Evolutionary conservation across 2,113 vertebrate species (phyloP).

Genomic region (Anguilla rostrata): DNA sequence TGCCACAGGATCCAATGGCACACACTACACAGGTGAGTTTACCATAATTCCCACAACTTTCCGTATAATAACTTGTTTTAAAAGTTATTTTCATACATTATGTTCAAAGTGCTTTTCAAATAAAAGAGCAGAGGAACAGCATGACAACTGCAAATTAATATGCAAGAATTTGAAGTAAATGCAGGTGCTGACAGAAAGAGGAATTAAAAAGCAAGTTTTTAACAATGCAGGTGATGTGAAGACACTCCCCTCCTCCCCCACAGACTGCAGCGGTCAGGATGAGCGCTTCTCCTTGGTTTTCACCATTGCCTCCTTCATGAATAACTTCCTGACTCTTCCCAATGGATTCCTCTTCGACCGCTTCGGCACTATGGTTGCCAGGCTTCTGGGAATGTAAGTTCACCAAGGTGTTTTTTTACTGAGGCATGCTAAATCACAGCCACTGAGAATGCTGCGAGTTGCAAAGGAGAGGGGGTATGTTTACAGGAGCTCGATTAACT

Average conservation of each 20-base stretch:
- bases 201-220: no score
- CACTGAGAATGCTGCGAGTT: background rate
- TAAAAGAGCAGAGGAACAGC: no score
- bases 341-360: constrained; percentile 81
- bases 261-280: constrained; percentile 80
- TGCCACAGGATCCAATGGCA: constrained; percentile 49
- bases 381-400: constrained; percentile 83
- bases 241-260: background rate
- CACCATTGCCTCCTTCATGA: constrained; percentile 87
- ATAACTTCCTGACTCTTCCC: constrained; percentile 84
- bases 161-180: no score
- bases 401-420: background rate
- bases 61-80: background rate
- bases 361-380: constrained; percentile 78
- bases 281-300: constrained; percentile 85
- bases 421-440: background rate
- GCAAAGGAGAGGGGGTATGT: background rate
- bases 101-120: background rate
- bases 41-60: background rate
- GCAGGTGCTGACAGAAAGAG: no score
- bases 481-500: background rate
- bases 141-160: no score
- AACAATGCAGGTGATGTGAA: no score
- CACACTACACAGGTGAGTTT: constrained; percentile 54
- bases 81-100: background rate